Conservation (phyloP, 2,113 vertebrate species). For the Hippocampus mohnikei region DNA sequence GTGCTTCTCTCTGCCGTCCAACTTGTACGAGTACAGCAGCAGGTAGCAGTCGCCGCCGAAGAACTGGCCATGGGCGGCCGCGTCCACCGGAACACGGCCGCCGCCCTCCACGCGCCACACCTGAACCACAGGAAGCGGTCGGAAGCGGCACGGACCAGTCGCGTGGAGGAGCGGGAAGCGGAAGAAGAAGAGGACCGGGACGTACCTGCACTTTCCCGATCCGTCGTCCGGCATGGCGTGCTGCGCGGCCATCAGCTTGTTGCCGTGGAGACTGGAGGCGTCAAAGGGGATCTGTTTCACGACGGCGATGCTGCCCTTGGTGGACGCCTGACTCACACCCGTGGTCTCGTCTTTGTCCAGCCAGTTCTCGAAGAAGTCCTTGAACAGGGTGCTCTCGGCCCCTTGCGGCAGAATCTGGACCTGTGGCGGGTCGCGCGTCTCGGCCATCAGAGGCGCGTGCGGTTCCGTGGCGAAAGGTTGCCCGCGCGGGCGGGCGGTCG, state of each 20-base stretch:
- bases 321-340: constrained; percentile 52
- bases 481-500: background rate
- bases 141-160: background rate
- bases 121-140: constrained; percentile 43
- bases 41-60: constrained; percentile 77
- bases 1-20: constrained; percentile 43
- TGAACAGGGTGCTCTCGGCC: constrained; percentile 68
- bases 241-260: constrained; percentile 71
- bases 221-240: constrained; percentile 75
- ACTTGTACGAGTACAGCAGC: constrained; percentile 68
- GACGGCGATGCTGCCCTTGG: constrained; percentile 53
- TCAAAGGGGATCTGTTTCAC: constrained; percentile 71
- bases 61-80: constrained; percentile 67
- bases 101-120: constrained; percentile 72
- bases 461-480: background rate
- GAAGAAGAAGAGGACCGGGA: background rate
- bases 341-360: constrained; percentile 64
- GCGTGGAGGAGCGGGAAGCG: background rate
- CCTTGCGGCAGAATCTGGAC: constrained; percentile 64
- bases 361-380: constrained; percentile 76
- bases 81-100: constrained; percentile 54
- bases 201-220: constrained; percentile 62
- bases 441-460: background rate
- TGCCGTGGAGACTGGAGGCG: constrained; percentile 59
- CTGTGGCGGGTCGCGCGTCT: constrained; percentile 36